Percentiles rank a stretch among this genome's conserved stretches.
These are phyloP conservation scores for Pan troglodytes DNA, from an alignment of 2,113 vertebrate genomes.

Conservation along the genomic window DNA sequence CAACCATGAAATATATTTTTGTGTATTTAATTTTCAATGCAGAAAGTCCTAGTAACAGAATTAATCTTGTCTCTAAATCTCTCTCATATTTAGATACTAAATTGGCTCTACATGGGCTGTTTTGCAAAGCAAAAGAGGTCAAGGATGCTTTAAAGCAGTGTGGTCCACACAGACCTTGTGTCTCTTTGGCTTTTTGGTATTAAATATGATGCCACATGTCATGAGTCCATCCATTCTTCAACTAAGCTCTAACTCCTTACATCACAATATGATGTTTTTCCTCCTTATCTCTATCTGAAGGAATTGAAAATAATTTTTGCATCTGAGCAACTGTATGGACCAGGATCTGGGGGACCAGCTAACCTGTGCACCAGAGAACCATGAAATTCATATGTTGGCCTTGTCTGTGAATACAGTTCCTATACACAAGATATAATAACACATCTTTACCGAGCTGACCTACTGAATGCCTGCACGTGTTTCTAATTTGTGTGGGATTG, in stretches of 20 bases:
- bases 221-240: neutral
- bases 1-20: neutral
- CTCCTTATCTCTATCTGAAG: neutral
- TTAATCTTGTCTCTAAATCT: neutral
- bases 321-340: neutral
- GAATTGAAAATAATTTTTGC: constrained; percentile 42
- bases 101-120: neutral
- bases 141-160: neutral
- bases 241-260: neutral
- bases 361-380: constrained; percentile 71
- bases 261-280: neutral
- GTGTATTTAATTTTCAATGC: constrained; percentile 34
- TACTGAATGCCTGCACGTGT: constrained; percentile 79
- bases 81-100: neutral
- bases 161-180: neutral
- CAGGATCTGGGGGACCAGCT: neutral
- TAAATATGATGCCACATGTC: neutral
- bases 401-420: constrained; percentile 78
- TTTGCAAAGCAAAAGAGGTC: neutral
- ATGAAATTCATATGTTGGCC: constrained; percentile 68
- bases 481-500: constrained; percentile 82
- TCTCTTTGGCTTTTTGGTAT: neutral
- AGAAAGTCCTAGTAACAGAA: neutral
- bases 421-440: constrained; percentile 77
- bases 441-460: constrained; percentile 81